Evolutionary conservation across 2,888 invertebrate genomes (phyloP), one percentile per base, ranked within the genome.

Genomic region (Drosophila dives): DNA sequence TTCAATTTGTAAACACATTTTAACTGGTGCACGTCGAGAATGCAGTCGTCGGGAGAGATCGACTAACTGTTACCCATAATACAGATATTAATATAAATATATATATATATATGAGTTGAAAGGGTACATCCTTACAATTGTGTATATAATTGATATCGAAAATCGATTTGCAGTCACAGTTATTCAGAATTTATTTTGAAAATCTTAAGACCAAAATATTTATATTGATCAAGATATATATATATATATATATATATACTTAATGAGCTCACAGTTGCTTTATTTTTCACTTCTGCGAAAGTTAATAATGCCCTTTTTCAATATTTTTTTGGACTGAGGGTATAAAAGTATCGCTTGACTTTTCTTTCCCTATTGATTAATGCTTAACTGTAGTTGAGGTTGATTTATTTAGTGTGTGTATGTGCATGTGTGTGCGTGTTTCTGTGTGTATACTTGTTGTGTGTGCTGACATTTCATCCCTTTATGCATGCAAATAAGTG

Each of bases 401-500:
- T 75, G 71, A 77, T 80, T 71, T 71, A 80, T 74, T 38, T 51
- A 33, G 38, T 50, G 32, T 53, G 15, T 26, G 23, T 29, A 17
- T 45, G n/a, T 10, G 1, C 26, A 1, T 29, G 8, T 20, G 15
- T 34, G 20, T 12, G 48, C 23, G 11, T 15, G 10, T 26, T 10
- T 36, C 12, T 20, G 40, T 54, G 11, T 42, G 42, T 55, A 6
- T 64, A 17, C 45, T 11, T 58, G 20, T 38, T 26, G 3, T 29
- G 10, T 61, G 54, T 40, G 26, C 36, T 51, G 50, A 15, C 32
- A 55, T 34, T 66, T 78, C 66, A 64, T 67, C 49, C 56, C 74
- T 36, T 61, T 38, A 53, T 61, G 68, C 72, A 75, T 87, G 79
- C 60, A 77, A 80, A 74, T 70, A 87, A 62, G 82, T 67, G 40